These are phyloP conservation scores for Macrotus californicus DNA, from an alignment of 2,113 vertebrate genomes.

Conservation along the genomic window DNA sequence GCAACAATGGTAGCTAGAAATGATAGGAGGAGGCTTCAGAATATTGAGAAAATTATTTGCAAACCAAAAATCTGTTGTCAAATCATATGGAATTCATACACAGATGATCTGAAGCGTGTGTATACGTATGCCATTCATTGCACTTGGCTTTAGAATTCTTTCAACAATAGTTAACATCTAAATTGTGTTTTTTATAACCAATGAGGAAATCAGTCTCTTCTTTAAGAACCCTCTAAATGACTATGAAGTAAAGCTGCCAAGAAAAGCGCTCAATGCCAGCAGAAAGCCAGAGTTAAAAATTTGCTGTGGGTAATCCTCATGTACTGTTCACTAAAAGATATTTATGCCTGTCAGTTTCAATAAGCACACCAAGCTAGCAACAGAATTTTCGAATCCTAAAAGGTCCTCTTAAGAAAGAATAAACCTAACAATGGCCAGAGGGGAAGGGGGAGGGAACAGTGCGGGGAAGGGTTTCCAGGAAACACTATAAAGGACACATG, in stretches of 20 bases:
- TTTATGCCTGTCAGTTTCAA: conserved; percentile 8
- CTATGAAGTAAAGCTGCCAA: neutral
- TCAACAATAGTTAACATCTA: conserved; percentile 41
- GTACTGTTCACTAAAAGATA: conserved; percentile 28
- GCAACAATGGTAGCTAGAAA: neutral
- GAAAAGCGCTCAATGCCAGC: conserved; percentile 10
- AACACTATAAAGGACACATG: too few relatives aligned
- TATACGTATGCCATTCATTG: neutral
- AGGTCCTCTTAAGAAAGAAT: neutral
- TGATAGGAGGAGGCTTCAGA: neutral
- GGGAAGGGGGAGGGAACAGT: too few relatives aligned
- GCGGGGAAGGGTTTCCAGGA: too few relatives aligned
- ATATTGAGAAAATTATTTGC: neutral
- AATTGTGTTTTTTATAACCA: conserved; percentile 26
- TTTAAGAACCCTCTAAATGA: conserved; percentile 19
- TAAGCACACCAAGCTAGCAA: conserved; percentile 2
- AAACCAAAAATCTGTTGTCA: neutral
- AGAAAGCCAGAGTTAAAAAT: conserved; percentile 29
- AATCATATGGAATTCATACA: neutral
- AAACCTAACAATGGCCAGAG: too few relatives aligned
- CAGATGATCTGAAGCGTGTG: neutral
- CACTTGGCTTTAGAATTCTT: conserved; percentile 5
- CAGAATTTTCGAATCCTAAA: conserved; percentile 26
- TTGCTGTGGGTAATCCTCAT: neutral
- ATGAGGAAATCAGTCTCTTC: conserved; percentile 10